phyloP scores from a whole-genome alignment of 2,797 vertebrate genomes.

The Rachycentron canadum region DNA sequence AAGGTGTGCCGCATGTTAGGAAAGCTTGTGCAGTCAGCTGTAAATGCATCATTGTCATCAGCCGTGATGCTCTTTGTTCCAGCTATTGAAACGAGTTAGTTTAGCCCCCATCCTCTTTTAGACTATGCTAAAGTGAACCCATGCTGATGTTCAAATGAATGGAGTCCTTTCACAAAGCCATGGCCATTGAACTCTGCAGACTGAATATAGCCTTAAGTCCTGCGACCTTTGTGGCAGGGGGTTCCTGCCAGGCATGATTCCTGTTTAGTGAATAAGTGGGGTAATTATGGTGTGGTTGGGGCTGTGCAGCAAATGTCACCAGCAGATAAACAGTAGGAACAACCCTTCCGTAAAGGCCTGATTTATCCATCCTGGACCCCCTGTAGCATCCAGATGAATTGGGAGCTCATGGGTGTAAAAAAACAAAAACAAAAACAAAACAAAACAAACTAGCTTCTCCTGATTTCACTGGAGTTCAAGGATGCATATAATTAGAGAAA shows the following conservation, averaged over 20 bases:
- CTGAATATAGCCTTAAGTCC: slow-evolving; percentile 94
- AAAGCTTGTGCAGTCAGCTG: slow-evolving; percentile 77
- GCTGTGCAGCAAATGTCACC: slow-evolving; percentile 95
- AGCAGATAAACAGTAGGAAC: slow-evolving; percentile 96
- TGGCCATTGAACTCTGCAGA: slow-evolving; percentile 80
- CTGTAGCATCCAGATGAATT: slow-evolving; percentile 91
- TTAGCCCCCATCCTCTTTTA: slow-evolving; percentile 71
- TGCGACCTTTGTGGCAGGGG: slow-evolving; percentile 92
- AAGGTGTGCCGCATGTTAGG: slow-evolving; percentile 77
- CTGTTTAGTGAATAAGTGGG: slow-evolving; percentile 98
- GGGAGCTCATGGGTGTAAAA: slow-evolving; percentile 92
- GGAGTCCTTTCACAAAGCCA: slow-evolving; percentile 71
- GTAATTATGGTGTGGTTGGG: slow-evolving; percentile 96
- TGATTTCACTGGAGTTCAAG: slow-evolving; percentile 90
- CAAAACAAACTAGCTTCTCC: slow-evolving; percentile 87
- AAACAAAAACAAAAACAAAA: too few relatives aligned
- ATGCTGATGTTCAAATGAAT: slow-evolving; percentile 82
- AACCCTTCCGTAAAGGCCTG: slow-evolving; percentile 93
- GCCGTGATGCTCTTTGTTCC: slow-evolving; percentile 76
- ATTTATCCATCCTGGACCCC: slow-evolving; percentile 89
- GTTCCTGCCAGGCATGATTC: slow-evolving; percentile 94
- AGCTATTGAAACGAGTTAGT: slow-evolving; percentile 68
- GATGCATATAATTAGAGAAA: slow-evolving; percentile 95
- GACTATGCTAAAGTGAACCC: slow-evolving; percentile 69
- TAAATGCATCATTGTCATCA: slow-evolving; percentile 75